These are phyloP conservation scores for Rhinichthys osculus DNA, from an alignment of 2,797 vertebrate species.

Conservation along the genomic window DNA sequence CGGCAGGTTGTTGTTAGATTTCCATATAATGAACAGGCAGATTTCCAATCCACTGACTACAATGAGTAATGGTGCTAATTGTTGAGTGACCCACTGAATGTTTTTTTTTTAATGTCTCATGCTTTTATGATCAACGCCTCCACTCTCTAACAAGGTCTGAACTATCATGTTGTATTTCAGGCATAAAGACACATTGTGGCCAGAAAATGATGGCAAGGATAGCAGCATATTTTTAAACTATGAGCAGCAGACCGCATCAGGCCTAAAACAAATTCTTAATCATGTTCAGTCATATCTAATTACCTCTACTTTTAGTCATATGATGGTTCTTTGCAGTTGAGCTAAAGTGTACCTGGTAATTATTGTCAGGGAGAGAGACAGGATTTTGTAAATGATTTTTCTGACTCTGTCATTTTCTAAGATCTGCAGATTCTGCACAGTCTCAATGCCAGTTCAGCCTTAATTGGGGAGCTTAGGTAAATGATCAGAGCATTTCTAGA, in stretches of 20 bases:
- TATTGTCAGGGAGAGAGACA: slow-evolving; percentile 33
- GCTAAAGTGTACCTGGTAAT: slow-evolving; percentile 36
- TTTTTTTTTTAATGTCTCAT: neutral
- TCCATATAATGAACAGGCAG: slow-evolving; percentile 29
- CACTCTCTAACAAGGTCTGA: slow-evolving; percentile 19
- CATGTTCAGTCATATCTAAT: slow-evolving; percentile 13
- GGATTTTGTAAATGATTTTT: slow-evolving; percentile 2
- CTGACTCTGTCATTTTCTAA: slow-evolving; percentile 7
- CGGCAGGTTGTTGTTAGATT: slow-evolving; percentile 8
- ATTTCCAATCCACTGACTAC: neutral
- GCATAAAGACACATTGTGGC: neutral
- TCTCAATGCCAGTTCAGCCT: neutral
- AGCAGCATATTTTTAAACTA: slow-evolving; percentile 10
- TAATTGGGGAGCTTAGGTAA: slow-evolving; percentile 34
- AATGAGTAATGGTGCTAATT: neutral
- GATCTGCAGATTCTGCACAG: slow-evolving; percentile 10
- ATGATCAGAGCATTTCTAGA: slow-evolving; percentile 19
- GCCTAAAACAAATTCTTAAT: slow-evolving; percentile 32
- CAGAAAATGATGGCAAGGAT: slow-evolving; percentile 16
- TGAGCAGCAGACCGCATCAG: neutral
- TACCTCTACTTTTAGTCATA: slow-evolving; percentile 22
- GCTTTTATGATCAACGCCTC: slow-evolving; percentile 11
- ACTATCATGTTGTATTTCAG: slow-evolving; percentile 15
- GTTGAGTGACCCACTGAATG: neutral
- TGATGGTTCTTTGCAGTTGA: neutral